Evolutionary conservation across 64 coral and sea anemone genomes (phyloP), one percentile per base, ranked within the genome.

Genomic region (Acropora tenuis): DNA sequence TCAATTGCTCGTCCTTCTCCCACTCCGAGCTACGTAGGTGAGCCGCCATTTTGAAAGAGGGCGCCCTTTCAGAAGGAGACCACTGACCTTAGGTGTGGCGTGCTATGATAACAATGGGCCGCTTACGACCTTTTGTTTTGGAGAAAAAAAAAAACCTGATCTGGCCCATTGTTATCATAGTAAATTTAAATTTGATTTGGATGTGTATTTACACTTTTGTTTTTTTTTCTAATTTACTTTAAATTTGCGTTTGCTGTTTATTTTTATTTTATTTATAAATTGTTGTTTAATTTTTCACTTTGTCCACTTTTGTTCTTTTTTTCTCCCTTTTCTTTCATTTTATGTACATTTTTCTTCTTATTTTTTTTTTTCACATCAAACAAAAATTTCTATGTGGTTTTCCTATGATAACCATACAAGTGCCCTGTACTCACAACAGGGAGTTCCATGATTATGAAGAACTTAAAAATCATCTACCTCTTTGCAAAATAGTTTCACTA

Each of bases 111-210:
- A 67, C 60, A n/a, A 83, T 83, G 58, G 80, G 59, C 16, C 52
- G 13, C 50, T 80, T 60, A 59, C 52, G 19, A 60, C 78, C 58
- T 68, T 83, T 67, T 43, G 47, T 66, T 83, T 83, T 67, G 80
- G 43, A 83, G 68, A 71, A 71, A 20, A 71, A 47, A 63, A 10
- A 12, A 12, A 63, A 12, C 43, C 41, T 83, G 80, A 67, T 83
- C 67, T 5, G 58, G 80, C 80, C 80, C 80, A 83, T 15, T 20
- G 58, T 83, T 83, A 83, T 68, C 80, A 83, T 67, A 83, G 80
- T 7, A 83, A 47, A 47, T 8, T 83, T 18, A 68, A 83, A 68
- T 67, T 83, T 46, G 4, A 83, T 66, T 47, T 83, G 41, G 41
- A 83, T 43, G 61, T 61, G 2, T 48, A 49, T n/a, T 50, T 6